These are phyloP conservation scores for Mionectes olivaceus DNA, from an alignment of 2,797 vertebrate species.

Conservation along the genomic window DNA sequence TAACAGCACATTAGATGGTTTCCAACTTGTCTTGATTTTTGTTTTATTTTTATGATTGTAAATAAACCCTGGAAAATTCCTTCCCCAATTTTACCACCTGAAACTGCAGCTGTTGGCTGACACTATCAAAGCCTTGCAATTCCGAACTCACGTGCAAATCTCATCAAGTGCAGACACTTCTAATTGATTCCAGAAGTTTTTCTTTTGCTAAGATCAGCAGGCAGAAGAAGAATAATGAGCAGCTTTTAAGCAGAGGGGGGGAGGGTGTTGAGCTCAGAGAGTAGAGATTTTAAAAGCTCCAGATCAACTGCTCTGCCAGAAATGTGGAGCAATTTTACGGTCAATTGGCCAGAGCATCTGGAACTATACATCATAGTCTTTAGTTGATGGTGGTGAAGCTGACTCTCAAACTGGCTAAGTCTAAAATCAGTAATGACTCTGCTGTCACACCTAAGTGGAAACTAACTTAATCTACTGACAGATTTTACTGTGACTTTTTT, in stretches of 20 bases:
- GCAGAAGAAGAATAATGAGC: slow-evolving; percentile 90
- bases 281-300: slow-evolving; percentile 87
- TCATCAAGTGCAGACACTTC: slow-evolving; percentile 92
- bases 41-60: slow-evolving; percentile 81
- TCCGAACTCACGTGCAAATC: slow-evolving; percentile 91
- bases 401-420: slow-evolving; percentile 78
- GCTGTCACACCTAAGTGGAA: slow-evolving; percentile 79
- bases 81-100: slow-evolving; percentile 88
- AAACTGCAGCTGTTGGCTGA: slow-evolving; percentile 89
- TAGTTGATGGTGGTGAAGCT: slow-evolving; percentile 82
- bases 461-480: slow-evolving; percentile 73
- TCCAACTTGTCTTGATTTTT: slow-evolving; percentile 72
- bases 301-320: slow-evolving; percentile 84
- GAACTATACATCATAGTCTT: slow-evolving; percentile 88
- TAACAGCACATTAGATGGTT: slow-evolving; percentile 63
- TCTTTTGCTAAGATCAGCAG: slow-evolving; percentile 83
- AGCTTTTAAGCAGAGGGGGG: slow-evolving; percentile 80
- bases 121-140: slow-evolving; percentile 83
- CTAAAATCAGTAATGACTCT: slow-evolving; percentile 77
- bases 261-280: slow-evolving; percentile 74
- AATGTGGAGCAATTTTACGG: slow-evolving; percentile 95
- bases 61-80: slow-evolving; percentile 84
- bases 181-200: slow-evolving; percentile 98
- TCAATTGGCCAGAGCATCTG: slow-evolving; percentile 97
- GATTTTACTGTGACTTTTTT: slow-evolving; percentile 68